Evolutionary conservation across 2,888 invertebrate species (phyloP), one percentile per base, ranked within the genome.

Genomic region (Lasioglossum marginatum): DNA sequence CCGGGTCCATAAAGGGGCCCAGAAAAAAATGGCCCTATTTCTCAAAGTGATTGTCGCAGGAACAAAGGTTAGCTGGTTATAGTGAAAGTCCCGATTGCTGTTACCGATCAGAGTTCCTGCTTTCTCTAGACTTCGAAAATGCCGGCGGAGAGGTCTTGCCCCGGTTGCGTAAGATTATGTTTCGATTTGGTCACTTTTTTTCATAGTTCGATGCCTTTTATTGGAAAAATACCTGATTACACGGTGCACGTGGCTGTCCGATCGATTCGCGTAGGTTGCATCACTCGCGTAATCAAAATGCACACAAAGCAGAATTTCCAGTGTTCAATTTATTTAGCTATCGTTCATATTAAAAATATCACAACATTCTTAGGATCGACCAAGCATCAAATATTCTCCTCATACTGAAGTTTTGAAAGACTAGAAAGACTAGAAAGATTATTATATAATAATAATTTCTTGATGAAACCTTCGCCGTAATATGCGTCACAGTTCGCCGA

Each of bases 81-180:
- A 77, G 89, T 88, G 89, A 89, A 89, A 89, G 89, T 86, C 66
- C 83, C 77, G 73, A 40, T 57, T 27, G 52, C 52, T 14, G 31
- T 27, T 52, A 19, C 66, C 52, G 81, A 57, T 14, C 37, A 78
- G n/a, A 81, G 82, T 89, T 83, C 79, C 86, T 80, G 82, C 89
- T 89, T 87, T 89, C 89, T 89, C 87, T 66, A 70, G 82, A 81
- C 70, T 80, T 87, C 77, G 37, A 89, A 85, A 89, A 82, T 82
- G 37, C 63, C 72, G 60, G 37, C 52, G 40, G 79, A 76, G 63
- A 70, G 52, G 52, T 81, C 60, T 77, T 63, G 60, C 60, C 23
- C 14, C 1, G 16, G 23, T 89, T 89, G 48, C 63, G 68, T 80
- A 81, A 83, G 5, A 60, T 73, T 43, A 23, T 40, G 6, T 52